phyloP scores from a whole-genome alignment of 1,140 invertebrate genomes.

The Chelonus insularis region DNA sequence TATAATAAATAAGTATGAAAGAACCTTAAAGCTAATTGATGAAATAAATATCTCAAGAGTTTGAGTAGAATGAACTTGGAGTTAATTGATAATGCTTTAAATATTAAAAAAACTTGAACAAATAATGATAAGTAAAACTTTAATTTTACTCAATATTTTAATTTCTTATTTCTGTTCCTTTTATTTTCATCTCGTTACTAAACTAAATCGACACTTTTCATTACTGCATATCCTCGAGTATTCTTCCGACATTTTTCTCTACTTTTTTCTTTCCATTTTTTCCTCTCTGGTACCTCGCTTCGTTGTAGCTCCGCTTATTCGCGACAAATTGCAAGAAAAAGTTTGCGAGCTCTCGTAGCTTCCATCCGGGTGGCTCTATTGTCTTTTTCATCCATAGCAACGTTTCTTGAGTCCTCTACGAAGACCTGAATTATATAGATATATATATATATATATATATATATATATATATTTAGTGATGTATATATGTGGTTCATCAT shows the following conservation, averaged over 20 bases:
- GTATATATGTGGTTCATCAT: too few relatives aligned
- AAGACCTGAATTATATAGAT: too few relatives aligned
- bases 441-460: too few relatives aligned
- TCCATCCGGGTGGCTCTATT: constrained; percentile 34
- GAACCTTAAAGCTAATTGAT: too few relatives aligned
- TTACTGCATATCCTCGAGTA: constrained; percentile 36
- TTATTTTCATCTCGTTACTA: constrained; percentile 33
- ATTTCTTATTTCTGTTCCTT: constrained; percentile 19
- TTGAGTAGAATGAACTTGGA: too few relatives aligned
- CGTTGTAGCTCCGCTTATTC: constrained; percentile 25
- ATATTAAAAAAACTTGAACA: neutral
- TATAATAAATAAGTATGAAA: too few relatives aligned
- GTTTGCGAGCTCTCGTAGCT: constrained; percentile 35
- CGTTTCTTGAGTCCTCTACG: constrained; percentile 16
- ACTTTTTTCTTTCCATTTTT: constrained; percentile 16
- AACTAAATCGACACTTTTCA: constrained; percentile 39
- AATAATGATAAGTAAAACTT: neutral
- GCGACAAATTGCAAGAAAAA: constrained; percentile 39
- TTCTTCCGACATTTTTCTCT: constrained; percentile 34
- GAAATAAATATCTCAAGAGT: too few relatives aligned
- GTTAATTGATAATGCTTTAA: too few relatives aligned
- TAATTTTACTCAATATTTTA: neutral
- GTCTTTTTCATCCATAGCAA: constrained; percentile 28
- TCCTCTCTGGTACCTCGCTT: constrained; percentile 24
- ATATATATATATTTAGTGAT: too few relatives aligned